These are phyloP conservation scores for Melieria crassipennis DNA, from an alignment of 2,888 invertebrate species.

Conservation along the genomic window DNA sequence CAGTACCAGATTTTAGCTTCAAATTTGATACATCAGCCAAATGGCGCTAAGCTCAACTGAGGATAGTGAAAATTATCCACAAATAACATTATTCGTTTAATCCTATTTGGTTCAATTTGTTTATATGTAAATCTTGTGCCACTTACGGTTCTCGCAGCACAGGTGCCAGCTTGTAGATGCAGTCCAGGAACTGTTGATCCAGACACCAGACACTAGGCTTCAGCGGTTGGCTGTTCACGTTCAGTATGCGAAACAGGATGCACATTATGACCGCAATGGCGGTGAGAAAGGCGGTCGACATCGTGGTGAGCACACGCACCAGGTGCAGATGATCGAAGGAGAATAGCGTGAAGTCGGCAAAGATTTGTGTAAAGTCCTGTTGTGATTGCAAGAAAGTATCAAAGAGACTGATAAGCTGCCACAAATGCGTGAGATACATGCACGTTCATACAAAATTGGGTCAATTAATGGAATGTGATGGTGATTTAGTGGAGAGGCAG, in stretches of 20 bases:
- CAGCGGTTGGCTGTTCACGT: slow-evolving; percentile 84
- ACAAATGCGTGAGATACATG: slow-evolving; percentile 27
- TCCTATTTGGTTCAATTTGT: no score
- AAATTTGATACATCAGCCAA: no score
- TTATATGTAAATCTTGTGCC: slow-evolving; percentile 30
- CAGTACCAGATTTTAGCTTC: no score
- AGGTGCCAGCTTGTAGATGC: slow-evolving; percentile 81
- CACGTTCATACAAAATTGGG: slow-evolving; percentile 21
- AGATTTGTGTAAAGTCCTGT: slow-evolving; percentile 42
- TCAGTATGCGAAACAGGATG: slow-evolving; percentile 83
- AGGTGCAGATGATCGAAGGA: slow-evolving; percentile 48
- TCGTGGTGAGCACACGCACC: slow-evolving; percentile 59
- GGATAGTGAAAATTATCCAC: no score
- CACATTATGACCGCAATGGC: slow-evolving; percentile 84
- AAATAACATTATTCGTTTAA: no score
- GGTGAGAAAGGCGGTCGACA: slow-evolving; percentile 85
- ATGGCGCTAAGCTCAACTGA: no score
- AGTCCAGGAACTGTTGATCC: slow-evolving; percentile 80
- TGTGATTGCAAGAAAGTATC: slow-evolving; percentile 44
- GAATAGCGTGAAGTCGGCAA: slow-evolving; percentile 40
- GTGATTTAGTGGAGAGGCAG: neutral
- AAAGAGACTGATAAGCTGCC: slow-evolving; percentile 35
- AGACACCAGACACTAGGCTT: slow-evolving; percentile 81
- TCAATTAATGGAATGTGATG: no score
- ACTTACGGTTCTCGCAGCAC: slow-evolving; percentile 87